A percentile compares a stretch with the other conserved stretches of the same genome.
These are phyloP conservation scores for Drosophila subquinaria DNA, from an alignment of 2,888 invertebrate species.

Conservation along the genomic window DNA sequence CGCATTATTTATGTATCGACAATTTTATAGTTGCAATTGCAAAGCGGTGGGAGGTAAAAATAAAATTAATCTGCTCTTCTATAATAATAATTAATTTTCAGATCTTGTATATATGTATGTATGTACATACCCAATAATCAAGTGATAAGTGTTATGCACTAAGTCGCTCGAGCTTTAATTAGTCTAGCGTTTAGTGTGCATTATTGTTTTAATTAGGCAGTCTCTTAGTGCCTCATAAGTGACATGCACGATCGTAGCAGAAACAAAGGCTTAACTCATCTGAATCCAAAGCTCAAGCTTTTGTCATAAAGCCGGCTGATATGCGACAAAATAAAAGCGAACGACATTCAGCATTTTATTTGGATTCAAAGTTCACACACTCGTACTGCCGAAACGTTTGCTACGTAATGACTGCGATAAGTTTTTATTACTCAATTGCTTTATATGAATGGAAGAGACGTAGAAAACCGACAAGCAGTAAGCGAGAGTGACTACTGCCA, in stretches of 20 bases:
- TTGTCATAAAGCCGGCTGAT: conserved; percentile 10
- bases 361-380: conserved; percentile 38
- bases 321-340: neutral
- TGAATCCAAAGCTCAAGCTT: conserved; percentile 16
- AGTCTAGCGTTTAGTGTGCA: neutral
- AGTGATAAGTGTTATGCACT: neutral
- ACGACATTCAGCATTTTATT: conserved; percentile 24
- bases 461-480: conserved; percentile 2
- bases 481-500: conserved; percentile 8
- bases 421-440: conserved; percentile 37
- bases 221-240: conserved; percentile 1
- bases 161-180: conserved; percentile 6
- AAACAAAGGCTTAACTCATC: conserved; percentile 1
- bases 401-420: conserved; percentile 66
- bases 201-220: conserved; percentile 13
- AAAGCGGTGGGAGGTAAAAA: neutral
- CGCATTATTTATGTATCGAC: neutral
- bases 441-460: conserved; percentile 18
- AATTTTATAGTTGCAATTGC: neutral
- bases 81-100: neutral
- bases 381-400: conserved; percentile 14
- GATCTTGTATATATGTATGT: too few relatives aligned
- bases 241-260: neutral
- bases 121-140: neutral
- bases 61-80: neutral